Conservation (phyloP, 2,113 vertebrate genomes). For the Vidua macroura region DNA sequence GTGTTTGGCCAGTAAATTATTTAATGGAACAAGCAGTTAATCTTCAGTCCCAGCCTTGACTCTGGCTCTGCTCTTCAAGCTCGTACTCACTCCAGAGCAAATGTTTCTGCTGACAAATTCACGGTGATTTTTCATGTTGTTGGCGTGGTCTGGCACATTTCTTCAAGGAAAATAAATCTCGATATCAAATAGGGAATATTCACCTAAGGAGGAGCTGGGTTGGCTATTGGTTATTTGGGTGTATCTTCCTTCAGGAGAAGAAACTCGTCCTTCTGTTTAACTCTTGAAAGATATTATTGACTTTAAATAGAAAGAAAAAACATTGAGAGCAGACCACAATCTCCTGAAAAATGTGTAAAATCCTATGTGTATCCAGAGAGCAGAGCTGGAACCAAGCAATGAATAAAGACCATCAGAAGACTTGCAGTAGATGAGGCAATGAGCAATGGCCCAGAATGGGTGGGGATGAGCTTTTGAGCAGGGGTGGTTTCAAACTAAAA, state of each 20-base stretch:
- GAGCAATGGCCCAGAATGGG: neutral
- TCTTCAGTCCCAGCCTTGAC: neutral
- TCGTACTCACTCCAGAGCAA: neutral
- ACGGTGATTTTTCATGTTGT: neutral
- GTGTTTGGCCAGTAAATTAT: neutral
- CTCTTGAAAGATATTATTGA: neutral
- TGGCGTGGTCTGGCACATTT: neutral
- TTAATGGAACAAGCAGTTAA: slow-evolving; percentile 12
- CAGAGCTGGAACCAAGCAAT: neutral
- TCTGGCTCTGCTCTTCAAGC: neutral
- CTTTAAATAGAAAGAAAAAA: neutral
- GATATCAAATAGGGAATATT: neutral
- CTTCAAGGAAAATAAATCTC: neutral
- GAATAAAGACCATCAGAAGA: neutral
- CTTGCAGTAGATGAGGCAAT: neutral
- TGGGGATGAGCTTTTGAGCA: neutral
- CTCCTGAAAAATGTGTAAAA: neutral
- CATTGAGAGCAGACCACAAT: rapidly evolving
- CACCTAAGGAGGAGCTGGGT: neutral
- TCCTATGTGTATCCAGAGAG: neutral
- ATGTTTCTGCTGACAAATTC: neutral
- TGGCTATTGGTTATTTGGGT: neutral
- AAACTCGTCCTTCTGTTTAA: neutral
- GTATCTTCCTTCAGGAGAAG: neutral
- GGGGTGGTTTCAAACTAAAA: neutral